Base-by-base conservation (phyloP, 2,113 vertebrate species). In the Cacatua alba region DNA sequence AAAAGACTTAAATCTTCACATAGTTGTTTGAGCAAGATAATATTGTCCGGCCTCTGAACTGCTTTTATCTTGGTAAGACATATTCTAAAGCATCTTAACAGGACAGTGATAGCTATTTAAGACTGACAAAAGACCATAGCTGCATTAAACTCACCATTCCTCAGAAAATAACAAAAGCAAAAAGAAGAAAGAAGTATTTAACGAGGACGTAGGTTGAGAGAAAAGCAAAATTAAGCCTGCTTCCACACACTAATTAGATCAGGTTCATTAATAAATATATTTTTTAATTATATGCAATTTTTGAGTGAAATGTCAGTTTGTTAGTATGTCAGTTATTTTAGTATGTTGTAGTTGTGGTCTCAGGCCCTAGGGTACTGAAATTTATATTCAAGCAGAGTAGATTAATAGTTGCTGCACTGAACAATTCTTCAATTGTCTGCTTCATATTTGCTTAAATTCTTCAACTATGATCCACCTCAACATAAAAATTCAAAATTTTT, bases 1-100 rank as follows among this genome's bases (percentile, higher is more conserved):
- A 92, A 86, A 87, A 85, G 82, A 88, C 71, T 74, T 82, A 80
- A 88, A 95, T 80, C 79, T 91, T 79, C 69, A 53, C 67, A 29
- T 24, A 88, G 48, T 88, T 86, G 25, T 91, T 82, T 67, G 39
- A 77, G 84, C 23, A 83, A 80, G 87, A 72, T 93, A 80, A 88
- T 90, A 70, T 82, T 93, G 67, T 82, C 71, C 39, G 11, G 24
- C 49, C 41, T 85, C 71, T 88, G 71, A 87, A 77, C 52, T 88
- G 67, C 33, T 77, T 92, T 90, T 91, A 37, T 79, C 65, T 89
- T 82, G 49, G 57, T 52, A 75, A 89, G 49, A 39, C 5, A 2
- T 64, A 51, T 82, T 89, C 26, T 79, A 69, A 79, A 88, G 17
- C 55, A 63, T 86, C 49, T 90, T 77, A 51, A 77, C 29, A 77